Conservation (phyloP, 2,888 invertebrate genomes). For the Hyalella azteca region DNA sequence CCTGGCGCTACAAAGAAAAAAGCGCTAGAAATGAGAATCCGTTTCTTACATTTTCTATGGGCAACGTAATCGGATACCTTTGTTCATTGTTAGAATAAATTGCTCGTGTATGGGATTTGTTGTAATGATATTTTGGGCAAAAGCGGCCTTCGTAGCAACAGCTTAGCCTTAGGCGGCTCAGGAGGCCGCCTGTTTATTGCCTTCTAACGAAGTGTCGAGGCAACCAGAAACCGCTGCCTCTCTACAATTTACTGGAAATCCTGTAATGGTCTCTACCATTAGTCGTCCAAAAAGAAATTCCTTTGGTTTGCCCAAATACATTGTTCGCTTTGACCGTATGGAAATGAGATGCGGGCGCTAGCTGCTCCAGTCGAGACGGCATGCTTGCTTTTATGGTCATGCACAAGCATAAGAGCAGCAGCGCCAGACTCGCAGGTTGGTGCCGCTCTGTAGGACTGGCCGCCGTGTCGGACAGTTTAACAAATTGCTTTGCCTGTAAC, state of each 20-base stretch:
- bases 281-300: constrained; percentile 25
- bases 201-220: constrained; percentile 24
- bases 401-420: too few relatives aligned
- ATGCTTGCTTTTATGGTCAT: neutral
- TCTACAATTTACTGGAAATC: constrained; percentile 31
- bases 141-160: neutral
- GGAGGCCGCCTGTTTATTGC: constrained; percentile 10
- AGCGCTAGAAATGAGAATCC: too few relatives aligned
- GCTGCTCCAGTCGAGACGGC: neutral
- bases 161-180: neutral
- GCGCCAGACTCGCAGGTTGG: too few relatives aligned
- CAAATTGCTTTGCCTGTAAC: constrained; percentile 30
- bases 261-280: constrained; percentile 30
- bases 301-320: constrained; percentile 20
- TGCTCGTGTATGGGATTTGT: too few relatives aligned
- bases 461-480: constrained; percentile 1
- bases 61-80: too few relatives aligned
- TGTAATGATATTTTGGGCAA: neutral
- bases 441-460: neutral
- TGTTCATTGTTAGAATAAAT: too few relatives aligned
- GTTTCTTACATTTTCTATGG: too few relatives aligned
- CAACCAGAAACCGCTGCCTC: constrained; percentile 1
- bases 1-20: too few relatives aligned
- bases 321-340: constrained; percentile 28
- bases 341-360: constrained; percentile 34